Conservation (phyloP, 2,888 invertebrate species). For the Acholoe squamosa region DNA sequence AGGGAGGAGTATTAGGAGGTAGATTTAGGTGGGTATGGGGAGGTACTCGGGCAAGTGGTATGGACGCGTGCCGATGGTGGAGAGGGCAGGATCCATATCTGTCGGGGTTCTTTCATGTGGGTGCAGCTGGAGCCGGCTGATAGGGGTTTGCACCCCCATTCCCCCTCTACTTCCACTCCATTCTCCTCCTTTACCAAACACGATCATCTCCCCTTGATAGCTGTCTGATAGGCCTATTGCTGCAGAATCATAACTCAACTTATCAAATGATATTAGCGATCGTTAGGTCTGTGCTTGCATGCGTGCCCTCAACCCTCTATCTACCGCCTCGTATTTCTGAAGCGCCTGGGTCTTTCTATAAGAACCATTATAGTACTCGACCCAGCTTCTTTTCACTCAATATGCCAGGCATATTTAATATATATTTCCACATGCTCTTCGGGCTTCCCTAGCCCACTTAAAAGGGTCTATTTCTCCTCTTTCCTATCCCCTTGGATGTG, state of each 20-base stretch:
- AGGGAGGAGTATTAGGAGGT: too few relatives aligned
- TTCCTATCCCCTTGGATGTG: too few relatives aligned
- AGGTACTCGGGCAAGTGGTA: not conserved
- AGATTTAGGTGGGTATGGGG: not conserved
- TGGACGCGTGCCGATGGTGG: not conserved
- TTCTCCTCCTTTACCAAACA: not conserved
- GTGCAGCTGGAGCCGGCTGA: conserved; percentile 1
- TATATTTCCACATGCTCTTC: too few relatives aligned
- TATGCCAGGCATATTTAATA: too few relatives aligned
- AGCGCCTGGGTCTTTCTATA: too few relatives aligned
- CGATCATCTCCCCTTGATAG: not conserved
- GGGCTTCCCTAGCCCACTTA: too few relatives aligned
- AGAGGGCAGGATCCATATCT: not conserved
- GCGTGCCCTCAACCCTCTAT: not conserved
- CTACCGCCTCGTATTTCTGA: too few relatives aligned
- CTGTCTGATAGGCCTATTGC: not conserved
- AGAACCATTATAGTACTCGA: too few relatives aligned
- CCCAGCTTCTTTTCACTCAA: too few relatives aligned
- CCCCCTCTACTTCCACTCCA: not conserved
- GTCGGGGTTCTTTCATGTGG: not conserved
- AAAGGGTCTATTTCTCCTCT: too few relatives aligned
- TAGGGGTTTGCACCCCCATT: not conserved
- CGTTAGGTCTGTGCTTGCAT: not conserved
- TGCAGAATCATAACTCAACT: not conserved
- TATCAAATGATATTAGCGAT: not conserved